Conservation (phyloP, 2,888 invertebrate species). For the Furcula furcula region DNA sequence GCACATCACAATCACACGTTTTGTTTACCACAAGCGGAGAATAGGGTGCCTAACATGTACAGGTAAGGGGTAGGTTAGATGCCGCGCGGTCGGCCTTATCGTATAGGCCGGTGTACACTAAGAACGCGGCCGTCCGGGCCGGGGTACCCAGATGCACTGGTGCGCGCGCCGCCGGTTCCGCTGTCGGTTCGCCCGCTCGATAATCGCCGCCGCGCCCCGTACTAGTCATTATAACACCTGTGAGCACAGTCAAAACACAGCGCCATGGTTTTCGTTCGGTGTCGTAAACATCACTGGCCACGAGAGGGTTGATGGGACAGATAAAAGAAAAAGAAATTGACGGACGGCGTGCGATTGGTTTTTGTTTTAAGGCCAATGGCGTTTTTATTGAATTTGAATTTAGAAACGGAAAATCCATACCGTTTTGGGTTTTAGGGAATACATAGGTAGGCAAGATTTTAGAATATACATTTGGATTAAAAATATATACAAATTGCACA, state of each 20-base stretch:
- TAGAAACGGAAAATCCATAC: no score
- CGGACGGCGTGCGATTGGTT: no score
- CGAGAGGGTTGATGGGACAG: background rate
- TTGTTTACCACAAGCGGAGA: slow-evolving; percentile 44
- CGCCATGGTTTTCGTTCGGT: slow-evolving; percentile 50
- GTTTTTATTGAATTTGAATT: no score
- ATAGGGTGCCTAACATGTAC: slow-evolving; percentile 26
- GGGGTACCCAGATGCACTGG: slow-evolving; percentile 56
- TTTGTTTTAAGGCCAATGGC: no score
- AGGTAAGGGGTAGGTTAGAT: slow-evolving; percentile 42
- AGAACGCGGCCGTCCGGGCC: slow-evolving; percentile 57
- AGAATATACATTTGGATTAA: no score
- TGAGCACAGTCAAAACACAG: slow-evolving; percentile 75
- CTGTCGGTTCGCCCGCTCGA: slow-evolving; percentile 54
- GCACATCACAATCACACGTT: slow-evolving; percentile 41
- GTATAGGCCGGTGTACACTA: slow-evolving; percentile 38
- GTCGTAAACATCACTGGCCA: slow-evolving; percentile 16
- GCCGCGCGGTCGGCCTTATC: slow-evolving; percentile 51
- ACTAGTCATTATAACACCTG: slow-evolving; percentile 70
- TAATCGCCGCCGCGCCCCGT: slow-evolving; percentile 66
- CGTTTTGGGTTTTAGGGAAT: no score
- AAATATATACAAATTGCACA: no score
- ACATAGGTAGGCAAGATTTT: no score
- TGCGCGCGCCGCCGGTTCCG: slow-evolving; percentile 59
- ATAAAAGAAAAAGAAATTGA: background rate